A percentile compares a stretch with the other conserved stretches of the same genome.
Evolutionary conservation across 2,888 invertebrate species (phyloP).

Genomic region (Epistrophe grossulariae): DNA sequence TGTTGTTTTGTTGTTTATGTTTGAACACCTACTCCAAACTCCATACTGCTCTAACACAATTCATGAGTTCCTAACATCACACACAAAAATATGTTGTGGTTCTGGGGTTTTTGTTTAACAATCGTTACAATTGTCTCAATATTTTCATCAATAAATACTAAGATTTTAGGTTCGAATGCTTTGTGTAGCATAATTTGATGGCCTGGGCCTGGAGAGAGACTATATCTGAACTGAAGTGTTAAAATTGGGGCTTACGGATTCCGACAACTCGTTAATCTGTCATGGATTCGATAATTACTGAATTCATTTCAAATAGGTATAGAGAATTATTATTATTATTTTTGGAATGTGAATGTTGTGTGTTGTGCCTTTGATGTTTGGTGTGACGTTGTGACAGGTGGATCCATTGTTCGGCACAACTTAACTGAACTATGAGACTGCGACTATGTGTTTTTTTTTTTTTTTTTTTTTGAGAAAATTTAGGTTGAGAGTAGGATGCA

Average conservation of each 20-base stretch:
- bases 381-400: slow-evolving; percentile 68
- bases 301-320: slow-evolving; percentile 59
- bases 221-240: slow-evolving; percentile 71
- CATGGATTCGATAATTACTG: slow-evolving; percentile 73
- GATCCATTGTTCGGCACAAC: slow-evolving; percentile 31
- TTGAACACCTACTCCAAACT: slow-evolving; percentile 40
- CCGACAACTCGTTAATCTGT: slow-evolving; percentile 52
- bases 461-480: slow-evolving; percentile 43
- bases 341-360: slow-evolving; percentile 41
- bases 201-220: background rate
- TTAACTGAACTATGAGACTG: slow-evolving; percentile 5
- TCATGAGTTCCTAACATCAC: slow-evolving; percentile 53
- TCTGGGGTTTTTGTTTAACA: slow-evolving; percentile 72
- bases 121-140: slow-evolving; percentile 78
- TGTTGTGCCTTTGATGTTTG: slow-evolving; percentile 36
- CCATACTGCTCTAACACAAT: slow-evolving; percentile 18
- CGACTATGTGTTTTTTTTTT: no score
- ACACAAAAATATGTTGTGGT: slow-evolving; percentile 51
- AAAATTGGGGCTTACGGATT: slow-evolving; percentile 63
- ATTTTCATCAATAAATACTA: slow-evolving; percentile 76
- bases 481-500: slow-evolving; percentile 48
- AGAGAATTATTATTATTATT: slow-evolving; percentile 25
- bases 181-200: slow-evolving; percentile 50
- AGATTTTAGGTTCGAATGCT: slow-evolving; percentile 59
- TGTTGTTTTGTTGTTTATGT: slow-evolving; percentile 36